phyloP scores from a whole-genome alignment of 2,113 vertebrate species.

The Eurystomus gularis region DNA sequence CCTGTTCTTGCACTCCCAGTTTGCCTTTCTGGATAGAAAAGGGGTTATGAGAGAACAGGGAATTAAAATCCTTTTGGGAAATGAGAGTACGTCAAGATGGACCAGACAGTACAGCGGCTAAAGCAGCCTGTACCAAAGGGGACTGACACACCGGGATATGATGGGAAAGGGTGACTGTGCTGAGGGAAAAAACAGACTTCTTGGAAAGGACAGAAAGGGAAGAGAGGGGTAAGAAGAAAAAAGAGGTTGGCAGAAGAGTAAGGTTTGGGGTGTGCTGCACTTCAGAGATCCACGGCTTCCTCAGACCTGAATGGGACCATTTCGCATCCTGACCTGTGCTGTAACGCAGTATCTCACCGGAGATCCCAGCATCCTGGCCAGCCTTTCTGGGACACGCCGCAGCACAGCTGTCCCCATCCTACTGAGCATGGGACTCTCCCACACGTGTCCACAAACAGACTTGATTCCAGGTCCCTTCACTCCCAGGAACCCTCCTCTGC shows the following conservation, averaged over 20 bases:
- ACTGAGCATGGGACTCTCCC: not conserved
- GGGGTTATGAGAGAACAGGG: conserved; percentile 57
- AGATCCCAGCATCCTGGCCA: not conserved
- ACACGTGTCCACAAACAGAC: conserved; percentile 31
- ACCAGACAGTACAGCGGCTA: not conserved
- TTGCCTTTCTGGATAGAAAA: conserved; percentile 72
- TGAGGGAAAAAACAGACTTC: not conserved
- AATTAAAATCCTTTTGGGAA: conserved; percentile 52
- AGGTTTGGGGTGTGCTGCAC: not conserved
- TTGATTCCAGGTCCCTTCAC: conserved; percentile 79
- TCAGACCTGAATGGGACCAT: not conserved
- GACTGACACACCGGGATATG: not conserved
- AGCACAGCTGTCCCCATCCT: not conserved
- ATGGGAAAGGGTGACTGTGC: not conserved
- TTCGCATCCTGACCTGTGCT: not conserved
- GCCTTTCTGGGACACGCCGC: not conserved
- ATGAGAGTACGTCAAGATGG: not conserved
- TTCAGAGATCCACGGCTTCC: not conserved
- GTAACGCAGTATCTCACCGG: accelerated
- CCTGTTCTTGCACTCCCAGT: conserved; percentile 59
- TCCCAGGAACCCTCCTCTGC: not conserved
- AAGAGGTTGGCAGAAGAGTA: not conserved
- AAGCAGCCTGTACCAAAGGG: not conserved
- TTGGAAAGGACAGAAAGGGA: not conserved
- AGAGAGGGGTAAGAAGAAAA: not conserved